These are phyloP conservation scores for Eumeta japonica DNA, from an alignment of 1,140 invertebrate species.

Conservation along the genomic window DNA sequence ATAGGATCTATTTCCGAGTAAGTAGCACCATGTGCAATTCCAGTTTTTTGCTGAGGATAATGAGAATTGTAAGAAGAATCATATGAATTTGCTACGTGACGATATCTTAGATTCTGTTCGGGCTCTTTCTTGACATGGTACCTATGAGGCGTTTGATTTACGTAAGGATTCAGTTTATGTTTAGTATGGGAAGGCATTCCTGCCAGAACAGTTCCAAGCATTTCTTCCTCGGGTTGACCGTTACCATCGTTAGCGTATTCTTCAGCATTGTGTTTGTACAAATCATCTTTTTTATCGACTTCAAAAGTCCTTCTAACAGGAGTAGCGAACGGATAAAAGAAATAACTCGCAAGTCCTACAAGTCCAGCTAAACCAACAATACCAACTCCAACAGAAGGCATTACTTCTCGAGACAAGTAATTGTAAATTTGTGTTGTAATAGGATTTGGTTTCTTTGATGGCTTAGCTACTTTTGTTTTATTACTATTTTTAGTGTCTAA, in stretches of 20 bases:
- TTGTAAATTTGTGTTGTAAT: slow-evolving; percentile 75
- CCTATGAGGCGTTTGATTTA: slow-evolving; percentile 39
- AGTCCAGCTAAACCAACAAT: slow-evolving; percentile 69
- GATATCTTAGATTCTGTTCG: slow-evolving; percentile 45
- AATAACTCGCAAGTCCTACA: slow-evolving; percentile 72
- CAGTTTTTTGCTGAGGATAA: slow-evolving; percentile 51
- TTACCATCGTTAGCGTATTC: slow-evolving; percentile 63
- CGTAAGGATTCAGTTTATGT: slow-evolving; percentile 48
- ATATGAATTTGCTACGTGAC: slow-evolving; percentile 40
- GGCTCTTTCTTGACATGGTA: slow-evolving; percentile 45
- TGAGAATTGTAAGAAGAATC: slow-evolving; percentile 38
- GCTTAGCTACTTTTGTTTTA: slow-evolving; percentile 49
- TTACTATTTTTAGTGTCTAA: slow-evolving; percentile 53
- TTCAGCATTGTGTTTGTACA: slow-evolving; percentile 64
- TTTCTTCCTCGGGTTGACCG: slow-evolving; percentile 71
- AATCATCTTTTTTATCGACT: slow-evolving; percentile 61
- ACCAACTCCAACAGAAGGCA: slow-evolving; percentile 76
- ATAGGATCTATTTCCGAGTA: slow-evolving; percentile 46
- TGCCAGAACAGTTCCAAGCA: slow-evolving; percentile 70
- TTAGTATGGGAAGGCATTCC: slow-evolving; percentile 64
- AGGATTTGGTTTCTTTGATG: slow-evolving; percentile 50
- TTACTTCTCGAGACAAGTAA: slow-evolving; percentile 74
- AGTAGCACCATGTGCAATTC: slow-evolving; percentile 48
- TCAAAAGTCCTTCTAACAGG: slow-evolving; percentile 68
- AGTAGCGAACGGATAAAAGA: slow-evolving; percentile 71